Percentiles rank a stretch among this genome's conserved stretches.
These are phyloP conservation scores for Yponomeuta malinellus DNA, from an alignment of 2,888 invertebrate species.

Conservation along the genomic window DNA sequence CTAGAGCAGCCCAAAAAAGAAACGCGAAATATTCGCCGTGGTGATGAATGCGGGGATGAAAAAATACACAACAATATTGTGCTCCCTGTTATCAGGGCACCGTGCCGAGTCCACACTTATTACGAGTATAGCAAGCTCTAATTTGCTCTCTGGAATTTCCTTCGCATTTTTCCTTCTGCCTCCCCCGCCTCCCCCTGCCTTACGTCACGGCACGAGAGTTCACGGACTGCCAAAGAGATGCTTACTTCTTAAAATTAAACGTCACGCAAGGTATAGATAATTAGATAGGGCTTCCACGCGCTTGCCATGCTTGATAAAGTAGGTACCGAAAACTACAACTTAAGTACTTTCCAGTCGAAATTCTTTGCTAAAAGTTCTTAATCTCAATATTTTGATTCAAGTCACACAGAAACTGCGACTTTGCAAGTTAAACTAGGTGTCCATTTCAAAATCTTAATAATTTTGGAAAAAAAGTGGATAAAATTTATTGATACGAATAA, in stretches of 20 bases:
- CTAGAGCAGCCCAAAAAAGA: constrained; percentile 19
- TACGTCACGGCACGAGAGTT: constrained; percentile 15
- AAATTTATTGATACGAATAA: too few species aligned
- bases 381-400: too few species aligned
- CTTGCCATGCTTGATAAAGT: not conserved
- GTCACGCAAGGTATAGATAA: constrained; percentile 23
- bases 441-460: too few species aligned
- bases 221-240: constrained; percentile 12
- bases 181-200: constrained; percentile 34
- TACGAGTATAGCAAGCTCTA: constrained; percentile 53
- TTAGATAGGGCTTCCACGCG: not conserved
- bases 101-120: constrained; percentile 58
- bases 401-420: too few species aligned
- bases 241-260: constrained; percentile 41
- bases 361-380: too few species aligned
- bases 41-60: constrained; percentile 44
- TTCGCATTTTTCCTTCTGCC: constrained; percentile 41
- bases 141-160: constrained; percentile 56
- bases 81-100: constrained; percentile 47
- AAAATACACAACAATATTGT: constrained; percentile 63
- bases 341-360: too few species aligned
- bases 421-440: too few species aligned
- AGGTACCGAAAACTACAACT: too few species aligned
- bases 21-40: constrained; percentile 40
- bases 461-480: too few species aligned